Conservation (phyloP, 53 echinoderm and acorn worm genomes). For the Paracentrotus lividus region DNA sequence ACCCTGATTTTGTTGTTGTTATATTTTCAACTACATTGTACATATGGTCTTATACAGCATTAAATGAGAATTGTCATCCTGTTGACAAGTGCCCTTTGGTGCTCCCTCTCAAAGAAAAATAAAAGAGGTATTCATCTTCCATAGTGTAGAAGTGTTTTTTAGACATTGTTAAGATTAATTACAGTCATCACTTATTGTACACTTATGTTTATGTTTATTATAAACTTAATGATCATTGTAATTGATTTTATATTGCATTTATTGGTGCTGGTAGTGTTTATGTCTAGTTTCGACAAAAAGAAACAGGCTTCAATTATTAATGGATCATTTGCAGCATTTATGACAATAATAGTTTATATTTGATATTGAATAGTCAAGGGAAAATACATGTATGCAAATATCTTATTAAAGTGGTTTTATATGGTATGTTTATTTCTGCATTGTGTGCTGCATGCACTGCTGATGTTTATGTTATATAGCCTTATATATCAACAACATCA, state of each 20-base stretch:
- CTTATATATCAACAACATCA: neutral
- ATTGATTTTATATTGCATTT: conserved; percentile 29
- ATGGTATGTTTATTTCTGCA: neutral
- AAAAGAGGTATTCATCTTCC: conserved; percentile 10
- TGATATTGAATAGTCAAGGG: neutral
- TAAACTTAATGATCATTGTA: neutral
- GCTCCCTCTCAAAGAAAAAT: neutral
- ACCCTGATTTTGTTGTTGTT: too few species aligned
- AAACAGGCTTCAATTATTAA: conserved; percentile 31
- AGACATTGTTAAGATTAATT: neutral
- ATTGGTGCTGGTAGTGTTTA: conserved; percentile 34
- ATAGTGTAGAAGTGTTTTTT: neutral
- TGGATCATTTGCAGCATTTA: conserved; percentile 11
- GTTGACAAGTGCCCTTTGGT: neutral
- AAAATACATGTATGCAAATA: neutral
- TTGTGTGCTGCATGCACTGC: neutral
- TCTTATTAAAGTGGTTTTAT: neutral
- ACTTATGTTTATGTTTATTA: neutral
- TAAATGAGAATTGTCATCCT: neutral
- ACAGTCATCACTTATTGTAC: neutral
- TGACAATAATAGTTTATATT: neutral
- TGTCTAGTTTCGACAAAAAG: neutral
- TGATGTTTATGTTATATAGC: neutral
- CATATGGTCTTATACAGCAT: neutral
- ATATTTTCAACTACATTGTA: neutral